Evolutionary conservation across 2,797 vertebrate species (phyloP), one percentile per base, ranked within the genome.

Genomic region (Melanotaenia parkinsoni): DNA sequence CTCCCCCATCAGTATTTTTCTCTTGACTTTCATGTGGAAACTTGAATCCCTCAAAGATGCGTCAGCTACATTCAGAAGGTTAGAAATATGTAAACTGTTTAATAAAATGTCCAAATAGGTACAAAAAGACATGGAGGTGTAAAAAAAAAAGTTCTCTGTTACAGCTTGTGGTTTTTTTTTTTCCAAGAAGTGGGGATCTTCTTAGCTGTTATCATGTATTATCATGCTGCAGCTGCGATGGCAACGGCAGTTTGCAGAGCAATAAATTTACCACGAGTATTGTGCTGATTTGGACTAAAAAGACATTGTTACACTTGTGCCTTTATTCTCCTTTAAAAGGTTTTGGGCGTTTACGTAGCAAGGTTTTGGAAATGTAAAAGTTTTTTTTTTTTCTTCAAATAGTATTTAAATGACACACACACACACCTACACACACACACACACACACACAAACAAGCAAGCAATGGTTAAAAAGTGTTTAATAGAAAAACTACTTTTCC

Each of bases 151-250:
- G 8, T 30, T 63, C 26, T 76, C 33, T 66, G 50, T 45, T 38
- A 16, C 43, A 57, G 20, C 68, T 69, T 77, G 30, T 75, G 33
- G 74, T 4, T 35, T 22, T 62, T 28, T 26, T 18, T 43, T 54
- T 57, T 63, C 38, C 11, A 56, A 43, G 26, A 70, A 43, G 33
- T 60, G 22, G 51, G 61, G 32, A 47, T 60, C 24, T 24, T 74
- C 53, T 67, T 30, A 69, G 70, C 67, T 84, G 51, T 77, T 76
- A 76, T 75, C 26, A 28, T 28, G 83, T 75, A 81, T 80, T 81
- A 30, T 53, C 24, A 54, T 47, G 14, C 50, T 58, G 66, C 76
- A 69, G 32, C 33, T 67, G 35, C 66, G 63, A 61, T 53, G 40
- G 45, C 24, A 35, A 30, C 14, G 24, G 30, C 65, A 50, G 14